These are phyloP conservation scores for Rhizomys pruinosus DNA, from an alignment of 2,113 vertebrate species.

Conservation along the genomic window DNA sequence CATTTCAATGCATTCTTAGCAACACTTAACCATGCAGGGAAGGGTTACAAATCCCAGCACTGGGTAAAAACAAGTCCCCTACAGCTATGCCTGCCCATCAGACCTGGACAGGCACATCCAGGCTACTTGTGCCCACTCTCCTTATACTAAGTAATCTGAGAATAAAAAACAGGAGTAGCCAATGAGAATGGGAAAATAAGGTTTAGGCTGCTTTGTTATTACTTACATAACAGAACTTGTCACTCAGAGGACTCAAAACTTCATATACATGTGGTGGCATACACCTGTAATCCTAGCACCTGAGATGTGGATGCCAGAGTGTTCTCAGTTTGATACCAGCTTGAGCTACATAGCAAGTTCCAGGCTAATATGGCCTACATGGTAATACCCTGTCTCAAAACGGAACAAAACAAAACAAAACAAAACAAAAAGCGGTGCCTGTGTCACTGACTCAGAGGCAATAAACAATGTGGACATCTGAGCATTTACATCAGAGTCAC, in stretches of 20 bases:
- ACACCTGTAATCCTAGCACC: not conserved
- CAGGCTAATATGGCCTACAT: not conserved
- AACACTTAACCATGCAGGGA: not conserved
- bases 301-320: not conserved
- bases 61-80: not conserved
- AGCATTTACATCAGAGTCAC: not conserved
- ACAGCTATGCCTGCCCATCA: not conserved
- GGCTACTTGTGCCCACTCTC: not conserved
- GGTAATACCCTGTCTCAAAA: not conserved
- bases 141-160: fast-evolving
- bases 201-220: not conserved
- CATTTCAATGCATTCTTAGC: not conserved
- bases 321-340: not conserved
- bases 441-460: not conserved
- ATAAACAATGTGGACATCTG: not conserved
- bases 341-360: not conserved
- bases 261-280: not conserved
- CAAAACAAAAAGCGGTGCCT: not conserved
- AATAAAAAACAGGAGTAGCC: not conserved
- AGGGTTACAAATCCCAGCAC: not conserved
- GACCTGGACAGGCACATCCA: not conserved
- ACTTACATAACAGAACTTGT: not conserved
- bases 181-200: too few relatives aligned
- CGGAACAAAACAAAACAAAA: not conserved
- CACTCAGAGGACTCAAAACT: not conserved